Conservation (phyloP, 2,888 invertebrate species). For the Mechanitis mazaeus region DNA sequence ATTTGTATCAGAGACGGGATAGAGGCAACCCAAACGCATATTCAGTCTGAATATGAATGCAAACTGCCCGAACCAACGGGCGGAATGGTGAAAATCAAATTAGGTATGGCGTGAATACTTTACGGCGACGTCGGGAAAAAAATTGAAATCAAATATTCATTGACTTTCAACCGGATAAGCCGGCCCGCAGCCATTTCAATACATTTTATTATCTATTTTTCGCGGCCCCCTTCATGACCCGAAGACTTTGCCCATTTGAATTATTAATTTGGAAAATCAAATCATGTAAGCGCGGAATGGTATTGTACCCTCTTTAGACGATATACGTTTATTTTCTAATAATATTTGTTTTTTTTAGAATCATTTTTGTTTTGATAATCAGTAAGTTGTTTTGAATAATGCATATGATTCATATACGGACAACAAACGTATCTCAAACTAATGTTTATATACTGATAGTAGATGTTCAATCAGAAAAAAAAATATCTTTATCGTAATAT, state of each 20-base stretch:
- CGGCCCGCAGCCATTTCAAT: conserved; percentile 74
- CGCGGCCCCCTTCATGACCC: conserved; percentile 48
- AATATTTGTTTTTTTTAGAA: background rate
- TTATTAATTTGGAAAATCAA: conserved; percentile 39
- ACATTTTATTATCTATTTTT: conserved; percentile 76
- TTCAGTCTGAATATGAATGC: conserved; percentile 76
- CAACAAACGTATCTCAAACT: background rate
- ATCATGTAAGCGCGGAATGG: conserved; percentile 30
- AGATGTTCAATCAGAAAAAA: conserved; percentile 28
- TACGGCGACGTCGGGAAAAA: conserved; percentile 73
- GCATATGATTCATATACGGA: too few relatives aligned
- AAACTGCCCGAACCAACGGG: conserved; percentile 73
- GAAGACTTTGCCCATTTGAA: conserved; percentile 44
- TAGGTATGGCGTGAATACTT: conserved; percentile 77
- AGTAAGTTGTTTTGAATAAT: background rate
- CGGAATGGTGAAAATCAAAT: conserved; percentile 76
- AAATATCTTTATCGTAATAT: conserved; percentile 51
- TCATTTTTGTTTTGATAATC: background rate
- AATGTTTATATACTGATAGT: background rate
- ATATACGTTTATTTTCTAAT: conserved; percentile 14
- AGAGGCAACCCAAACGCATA: conserved; percentile 73
- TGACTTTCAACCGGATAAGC: conserved; percentile 76
- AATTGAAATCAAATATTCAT: conserved; percentile 78
- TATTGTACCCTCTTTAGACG: conserved; percentile 21
- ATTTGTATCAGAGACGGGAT: conserved; percentile 73